These are phyloP conservation scores for Eulimnadia texana DNA, from an alignment of 1,140 invertebrate species.

Conservation along the genomic window DNA sequence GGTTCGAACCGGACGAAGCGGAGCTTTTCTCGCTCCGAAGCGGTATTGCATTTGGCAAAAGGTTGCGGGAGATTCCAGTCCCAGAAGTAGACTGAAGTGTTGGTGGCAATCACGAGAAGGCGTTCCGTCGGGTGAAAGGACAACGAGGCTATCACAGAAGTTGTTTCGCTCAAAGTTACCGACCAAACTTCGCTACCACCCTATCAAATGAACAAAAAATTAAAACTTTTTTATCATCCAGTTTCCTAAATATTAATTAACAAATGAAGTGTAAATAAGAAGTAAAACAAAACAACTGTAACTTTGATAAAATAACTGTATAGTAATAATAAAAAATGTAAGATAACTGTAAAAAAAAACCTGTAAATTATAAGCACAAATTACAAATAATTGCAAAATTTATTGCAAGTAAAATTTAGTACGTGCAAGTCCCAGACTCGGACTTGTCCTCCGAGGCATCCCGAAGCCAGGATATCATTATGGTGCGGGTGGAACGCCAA, in stretches of 20 bases:
- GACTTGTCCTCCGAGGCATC: conserved; percentile 78
- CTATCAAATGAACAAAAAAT: conserved; percentile 29
- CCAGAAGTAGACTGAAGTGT: conserved; percentile 77
- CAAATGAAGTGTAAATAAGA: neutral
- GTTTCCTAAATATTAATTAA: conserved; percentile 6
- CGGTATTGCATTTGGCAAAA: conserved; percentile 51
- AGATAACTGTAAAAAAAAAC: too few relatives aligned
- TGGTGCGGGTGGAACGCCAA: conserved; percentile 76
- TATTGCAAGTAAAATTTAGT: too few relatives aligned
- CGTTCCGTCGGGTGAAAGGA: conserved; percentile 72
- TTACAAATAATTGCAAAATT: too few relatives aligned
- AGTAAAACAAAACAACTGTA: too few relatives aligned
- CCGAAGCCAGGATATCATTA: conserved; percentile 68
- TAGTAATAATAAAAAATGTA: too few relatives aligned
- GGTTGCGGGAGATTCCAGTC: conserved; percentile 68
- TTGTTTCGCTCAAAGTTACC: conserved; percentile 38
- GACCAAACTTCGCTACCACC: conserved; percentile 69
- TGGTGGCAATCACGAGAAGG: conserved; percentile 68
- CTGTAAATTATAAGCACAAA: too few relatives aligned
- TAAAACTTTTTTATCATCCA: too few relatives aligned
- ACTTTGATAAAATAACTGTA: too few relatives aligned
- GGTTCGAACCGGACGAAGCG: conserved; percentile 73
- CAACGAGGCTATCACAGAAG: conserved; percentile 65
- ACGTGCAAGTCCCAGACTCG: conserved; percentile 80
- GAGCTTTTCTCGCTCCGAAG: conserved; percentile 58